Evolutionary conservation across 2,888 invertebrate genomes (phyloP), one percentile per base, ranked within the genome.

Genomic region (Ptycholaimellus sp.): DNA sequence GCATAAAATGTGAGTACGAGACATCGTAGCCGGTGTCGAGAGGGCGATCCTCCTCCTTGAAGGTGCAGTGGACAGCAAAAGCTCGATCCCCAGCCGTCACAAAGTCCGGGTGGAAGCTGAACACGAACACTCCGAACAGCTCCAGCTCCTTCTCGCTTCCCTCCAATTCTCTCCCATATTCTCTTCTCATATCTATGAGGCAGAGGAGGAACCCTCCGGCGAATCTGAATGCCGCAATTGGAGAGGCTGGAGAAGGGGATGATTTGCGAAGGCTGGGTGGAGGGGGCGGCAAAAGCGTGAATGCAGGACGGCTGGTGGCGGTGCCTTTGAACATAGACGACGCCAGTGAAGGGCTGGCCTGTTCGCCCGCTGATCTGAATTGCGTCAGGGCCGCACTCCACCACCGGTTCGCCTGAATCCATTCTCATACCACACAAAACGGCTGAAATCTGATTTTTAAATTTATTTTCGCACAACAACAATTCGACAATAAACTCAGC

Each of bases 21-120:
- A n/a, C n/a, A n/a, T n/a, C n/a, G n/a, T n/a, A n/a, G n/a, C n/a
- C n/a, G n/a, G n/a, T n/a, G n/a, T n/a, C n/a, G n/a, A n/a, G n/a
- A n/a, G n/a, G n/a, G n/a, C n/a, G n/a, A n/a, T n/a, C n/a, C n/a
- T n/a, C n/a, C n/a, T n/a, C n/a, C n/a, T n/a, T n/a, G n/a, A n/a
- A n/a, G n/a, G n/a, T n/a, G 25, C 49, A 48, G 36, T 48, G 44
- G 5, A 49, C 43, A 21, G 48, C 41, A 34, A 45, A 48, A 6
- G 48, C 43, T 13, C 46, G 37, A 31, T 48, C 48, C 23, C 42
- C 41, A 23, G 37, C 29, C n/a, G 46, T 46, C 14, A 46, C 42
- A 33, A 46, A 46, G 31, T 41, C 44, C 5, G 44, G 40, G 30
- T 46, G 46, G 39, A 46, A 46, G n/a, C 43, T 40, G 36, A 47